These are phyloP conservation scores for Daubentonia madagascariensis DNA, from an alignment of 2,113 vertebrate genomes.

Conservation along the genomic window DNA sequence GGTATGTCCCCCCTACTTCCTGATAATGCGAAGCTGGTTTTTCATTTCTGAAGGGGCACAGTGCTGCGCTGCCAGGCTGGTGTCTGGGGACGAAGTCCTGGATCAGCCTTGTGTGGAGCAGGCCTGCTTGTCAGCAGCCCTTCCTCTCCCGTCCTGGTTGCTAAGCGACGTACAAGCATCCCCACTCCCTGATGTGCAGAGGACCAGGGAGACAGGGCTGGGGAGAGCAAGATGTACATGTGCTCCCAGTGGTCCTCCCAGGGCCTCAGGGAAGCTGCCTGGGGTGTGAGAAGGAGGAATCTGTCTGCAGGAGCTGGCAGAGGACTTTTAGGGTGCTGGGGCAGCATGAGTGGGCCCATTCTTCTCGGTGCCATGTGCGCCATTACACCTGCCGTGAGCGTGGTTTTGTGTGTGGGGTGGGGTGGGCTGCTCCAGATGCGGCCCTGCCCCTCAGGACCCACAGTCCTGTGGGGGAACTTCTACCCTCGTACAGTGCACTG, in stretches of 20 bases:
- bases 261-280: not conserved
- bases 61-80: not conserved
- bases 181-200: not conserved
- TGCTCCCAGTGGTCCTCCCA: not conserved
- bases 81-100: fast-evolving
- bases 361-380: not conserved
- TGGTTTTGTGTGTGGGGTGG: fast-evolving
- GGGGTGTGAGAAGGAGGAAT: not conserved
- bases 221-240: not conserved
- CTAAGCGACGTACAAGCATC: not conserved
- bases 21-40: fast-evolving
- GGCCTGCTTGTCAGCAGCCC: not conserved
- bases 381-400: fast-evolving
- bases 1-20: slow-evolving; percentile 81
- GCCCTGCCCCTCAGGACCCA: not conserved
- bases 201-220: not conserved
- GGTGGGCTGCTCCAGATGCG: too few species aligned
- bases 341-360: not conserved
- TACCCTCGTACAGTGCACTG: not conserved
- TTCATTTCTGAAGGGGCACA: not conserved
- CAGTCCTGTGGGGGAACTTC: not conserved
- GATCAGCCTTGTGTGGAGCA: not conserved
- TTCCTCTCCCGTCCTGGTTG: not conserved
- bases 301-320: not conserved
- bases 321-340: not conserved